Percentiles rank a stretch among this genome's conserved stretches.
These are phyloP conservation scores for Zaprionus taronus DNA, from an alignment of 1,140 invertebrate species.

Conservation along the genomic window DNA sequence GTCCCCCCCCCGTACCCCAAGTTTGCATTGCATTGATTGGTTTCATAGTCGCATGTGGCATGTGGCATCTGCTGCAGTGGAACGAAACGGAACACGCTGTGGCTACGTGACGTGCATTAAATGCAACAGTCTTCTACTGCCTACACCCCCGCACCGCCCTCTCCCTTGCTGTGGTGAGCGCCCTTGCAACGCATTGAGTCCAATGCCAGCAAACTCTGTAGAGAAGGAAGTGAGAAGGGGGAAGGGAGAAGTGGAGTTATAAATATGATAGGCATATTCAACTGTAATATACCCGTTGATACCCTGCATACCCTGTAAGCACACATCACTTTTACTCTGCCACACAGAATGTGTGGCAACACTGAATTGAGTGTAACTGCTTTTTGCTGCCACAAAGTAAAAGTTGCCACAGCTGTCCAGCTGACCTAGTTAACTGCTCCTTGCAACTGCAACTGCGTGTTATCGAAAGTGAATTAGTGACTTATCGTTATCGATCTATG, in stretches of 20 bases:
- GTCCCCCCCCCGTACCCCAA: not conserved
- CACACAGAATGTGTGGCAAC: too few species aligned
- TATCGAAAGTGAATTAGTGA: too few species aligned
- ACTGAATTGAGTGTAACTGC: too few species aligned
- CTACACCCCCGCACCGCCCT: not conserved
- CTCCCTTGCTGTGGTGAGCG: conserved; percentile 13
- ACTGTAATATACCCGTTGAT: not conserved
- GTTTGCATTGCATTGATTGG: conserved; percentile 54
- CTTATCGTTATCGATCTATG: too few species aligned
- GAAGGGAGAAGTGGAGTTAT: too few species aligned
- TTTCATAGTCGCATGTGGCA: conserved; percentile 42
- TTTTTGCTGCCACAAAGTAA: too few species aligned
- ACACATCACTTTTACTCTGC: too few species aligned
- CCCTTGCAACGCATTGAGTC: conserved; percentile 55
- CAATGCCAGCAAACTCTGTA: conserved; percentile 36
- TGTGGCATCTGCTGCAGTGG: conserved; percentile 24
- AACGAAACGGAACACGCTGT: conserved; percentile 8
- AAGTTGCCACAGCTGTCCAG: too few species aligned
- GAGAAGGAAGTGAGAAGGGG: too few species aligned
- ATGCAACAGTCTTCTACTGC: conserved; percentile 34
- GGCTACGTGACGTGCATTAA: conserved; percentile 70
- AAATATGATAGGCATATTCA: too few species aligned
- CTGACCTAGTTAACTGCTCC: too few species aligned
- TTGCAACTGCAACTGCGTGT: too few species aligned
- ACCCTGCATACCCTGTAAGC: not conserved